Percentiles rank a stretch among this genome's conserved stretches.
Conservation (phyloP, 2,113 vertebrate genomes). For the Perognathus longimembris region DNA sequence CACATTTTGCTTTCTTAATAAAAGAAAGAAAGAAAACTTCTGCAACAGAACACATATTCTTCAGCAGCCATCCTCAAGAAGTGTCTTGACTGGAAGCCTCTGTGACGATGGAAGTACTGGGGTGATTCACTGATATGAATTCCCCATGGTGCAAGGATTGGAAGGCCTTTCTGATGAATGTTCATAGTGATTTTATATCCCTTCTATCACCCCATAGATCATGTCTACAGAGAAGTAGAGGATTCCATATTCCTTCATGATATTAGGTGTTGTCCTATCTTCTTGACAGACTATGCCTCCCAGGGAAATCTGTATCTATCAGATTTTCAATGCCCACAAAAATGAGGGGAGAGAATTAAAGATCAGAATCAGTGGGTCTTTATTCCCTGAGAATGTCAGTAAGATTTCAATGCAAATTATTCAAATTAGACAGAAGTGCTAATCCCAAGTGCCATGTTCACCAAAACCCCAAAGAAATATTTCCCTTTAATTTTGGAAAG, state of each 20-base stretch:
- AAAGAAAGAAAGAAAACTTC: not conserved
- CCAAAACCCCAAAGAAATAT: not conserved
- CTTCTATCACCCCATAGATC: not conserved
- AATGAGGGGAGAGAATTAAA: not conserved
- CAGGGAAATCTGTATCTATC: not conserved
- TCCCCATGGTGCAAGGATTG: too few species aligned
- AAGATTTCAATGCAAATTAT: slow-evolving; percentile 1
- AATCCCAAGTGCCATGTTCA: not conserved
- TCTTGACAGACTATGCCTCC: not conserved
- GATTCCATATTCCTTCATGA: not conserved
- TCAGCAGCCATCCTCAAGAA: not conserved
- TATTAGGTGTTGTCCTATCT: not conserved
- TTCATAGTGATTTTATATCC: not conserved
- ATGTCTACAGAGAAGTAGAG: not conserved
- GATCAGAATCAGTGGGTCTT: not conserved
- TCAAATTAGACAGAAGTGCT: not conserved
- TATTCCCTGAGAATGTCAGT: not conserved
- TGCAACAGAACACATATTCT: not conserved
- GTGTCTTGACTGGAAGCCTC: not conserved
- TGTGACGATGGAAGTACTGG: not conserved
- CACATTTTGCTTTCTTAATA: not conserved
- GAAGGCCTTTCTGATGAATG: too few species aligned
- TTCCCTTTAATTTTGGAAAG: not conserved
- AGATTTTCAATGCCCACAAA: slow-evolving; percentile 13
- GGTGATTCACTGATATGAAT: not conserved